Base-by-base conservation (phyloP, 2,113 vertebrate species). In the Ctenomys sociabilis region DNA sequence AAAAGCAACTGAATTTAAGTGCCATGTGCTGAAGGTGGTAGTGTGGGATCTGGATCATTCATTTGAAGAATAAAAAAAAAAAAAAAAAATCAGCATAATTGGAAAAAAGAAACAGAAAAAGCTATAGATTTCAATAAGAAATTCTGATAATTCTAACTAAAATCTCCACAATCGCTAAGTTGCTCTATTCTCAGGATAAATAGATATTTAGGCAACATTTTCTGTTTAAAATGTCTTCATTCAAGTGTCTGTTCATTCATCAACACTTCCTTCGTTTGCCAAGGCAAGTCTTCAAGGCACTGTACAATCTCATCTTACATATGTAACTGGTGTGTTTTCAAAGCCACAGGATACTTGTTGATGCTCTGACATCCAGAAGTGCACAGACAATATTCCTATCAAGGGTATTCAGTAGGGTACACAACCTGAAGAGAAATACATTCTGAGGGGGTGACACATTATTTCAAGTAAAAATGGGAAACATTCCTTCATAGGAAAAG, bases 91-190 rank as follows among this genome's bases (percentile, higher is more conserved):
- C 43, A 70, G 49, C 7, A 63, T 30, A 52, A 54, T 9, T 83
- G 61, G 83, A 40, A 88, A 59, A 86, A 93, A 52, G 49, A 21
- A 85, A 88, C 37, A 85, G 85, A 92, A 22, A 88, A 83, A 85
- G 11, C 3, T 30, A 83, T 4, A 32, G 52, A 77, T 85, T 94
- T 88, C 77, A 88, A 10, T 21, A 57, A 6, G 3, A 32, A 19
- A 72, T 28, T 40, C 30, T 45, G 54, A 70, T 12, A 83, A 12
- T 64, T 84, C 32, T 37, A 40, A 80, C 61, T 49, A 59, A 93
- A 49, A 63, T 1, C 16, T 87, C 17, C 24, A 24, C 16, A 73
- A 17, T 77, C 45, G 64, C 43, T 49, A 70, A 61, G 82, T 43
- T 72, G 57, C 45, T 85, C 43, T 63, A 16, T 5, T 82, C 32